Evolutionary conservation across 2,113 vertebrate species (phyloP), one percentile per base, ranked within the genome.

Genomic region (Pseudorasbora parva): DNA sequence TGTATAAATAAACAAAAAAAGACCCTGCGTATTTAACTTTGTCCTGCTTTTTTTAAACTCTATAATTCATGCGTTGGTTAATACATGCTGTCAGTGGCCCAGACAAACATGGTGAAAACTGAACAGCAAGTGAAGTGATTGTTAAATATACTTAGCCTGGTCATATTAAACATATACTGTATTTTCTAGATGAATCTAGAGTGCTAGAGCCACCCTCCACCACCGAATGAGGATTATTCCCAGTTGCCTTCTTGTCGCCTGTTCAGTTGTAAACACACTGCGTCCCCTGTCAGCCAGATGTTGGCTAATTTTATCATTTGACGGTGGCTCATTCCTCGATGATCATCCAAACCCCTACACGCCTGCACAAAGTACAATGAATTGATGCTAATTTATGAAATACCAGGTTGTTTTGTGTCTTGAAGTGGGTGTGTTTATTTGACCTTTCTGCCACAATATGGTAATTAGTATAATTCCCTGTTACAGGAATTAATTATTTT

Each of bases 401-500:
- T 79, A 59, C 25, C n/a, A 30, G 25, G 73, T 64, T 54, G 78
- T 47, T n/a, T 43, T 68, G 77, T n/a, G 11, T 41, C 82, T 73
- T 71, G 77, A 73, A 57, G 86, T 60, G 69, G 72, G 79, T 10
- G 41, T 64, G n/a, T 83, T 68, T 87, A 64, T 41, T 74, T 89
- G 90, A 90, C 87, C 90, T 91, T 78, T 25, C 37, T 72, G 72
- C 72, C 49, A 37, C 43, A 2, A 5, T 21, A 15, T 84, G 86
- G 5, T 84, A 73, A 49, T 84, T 21, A 78, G 85, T 68, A 81
- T 86, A 27, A 72, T 89, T 76, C 60, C 72, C 84, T 71, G 84
- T 69, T 83, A 75, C 84, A 54, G n/a, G 51, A 87, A 86, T 90
- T 84, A 10, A 88, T 92, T 90, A 90, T 30, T 85, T 90, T 87